Conservation (phyloP, 2,113 vertebrate species). For the Sapajus apella region DNA sequence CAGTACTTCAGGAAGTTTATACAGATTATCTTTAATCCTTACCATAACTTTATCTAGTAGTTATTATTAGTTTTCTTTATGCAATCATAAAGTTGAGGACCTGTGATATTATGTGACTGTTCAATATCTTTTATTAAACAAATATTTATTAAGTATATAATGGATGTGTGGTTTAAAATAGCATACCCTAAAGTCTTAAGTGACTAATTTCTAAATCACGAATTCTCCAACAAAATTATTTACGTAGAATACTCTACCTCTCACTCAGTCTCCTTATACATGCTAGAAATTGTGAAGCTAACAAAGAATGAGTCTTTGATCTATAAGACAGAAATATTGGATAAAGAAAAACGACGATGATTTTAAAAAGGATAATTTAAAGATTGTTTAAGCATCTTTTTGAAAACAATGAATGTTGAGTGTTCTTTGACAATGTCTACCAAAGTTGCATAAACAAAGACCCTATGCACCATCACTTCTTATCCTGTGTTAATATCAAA, state of each 20-base stretch:
- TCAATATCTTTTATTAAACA: not conserved
- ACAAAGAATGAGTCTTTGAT: not conserved
- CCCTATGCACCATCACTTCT: not conserved
- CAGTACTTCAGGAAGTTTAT: not conserved
- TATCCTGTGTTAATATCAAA: not conserved
- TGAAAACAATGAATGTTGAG: not conserved
- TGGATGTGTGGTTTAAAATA: not conserved
- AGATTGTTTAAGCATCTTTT: not conserved
- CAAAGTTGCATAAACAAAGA: not conserved
- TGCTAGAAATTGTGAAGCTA: not conserved
- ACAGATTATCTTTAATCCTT: constrained; percentile 30
- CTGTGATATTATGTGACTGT: not conserved
- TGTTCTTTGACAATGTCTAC: not conserved
- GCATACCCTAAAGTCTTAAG: not conserved
- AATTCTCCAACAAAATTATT: not conserved
- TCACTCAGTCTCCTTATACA: not conserved
- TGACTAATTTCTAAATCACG: not conserved
- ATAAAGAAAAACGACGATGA: not conserved
- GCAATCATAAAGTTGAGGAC: not conserved
- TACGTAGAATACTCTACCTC: not conserved
- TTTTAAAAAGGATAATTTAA: not conserved
- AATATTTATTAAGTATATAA: not conserved
- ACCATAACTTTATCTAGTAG: not conserved
- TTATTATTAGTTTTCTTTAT: not conserved
- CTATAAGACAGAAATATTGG: not conserved